phyloP scores from a whole-genome alignment of 2,113 vertebrate genomes.

The Gymnorhina tibicen region DNA sequence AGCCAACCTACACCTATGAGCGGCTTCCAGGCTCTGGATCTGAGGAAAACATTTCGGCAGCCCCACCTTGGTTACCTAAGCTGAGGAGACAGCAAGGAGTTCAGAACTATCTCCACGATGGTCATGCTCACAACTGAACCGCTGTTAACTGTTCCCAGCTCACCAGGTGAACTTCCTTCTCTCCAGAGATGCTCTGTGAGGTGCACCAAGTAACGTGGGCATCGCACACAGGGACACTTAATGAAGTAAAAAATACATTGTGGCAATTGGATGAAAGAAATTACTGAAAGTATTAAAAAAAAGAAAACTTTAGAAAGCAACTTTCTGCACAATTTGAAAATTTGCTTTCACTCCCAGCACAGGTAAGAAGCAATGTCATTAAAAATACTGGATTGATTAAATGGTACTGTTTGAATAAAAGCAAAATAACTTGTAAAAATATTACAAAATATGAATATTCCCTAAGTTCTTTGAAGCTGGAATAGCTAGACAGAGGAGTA shows the following conservation, averaged over 20 bases:
- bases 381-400: not conserved
- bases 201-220: accelerated
- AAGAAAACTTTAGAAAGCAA: not conserved
- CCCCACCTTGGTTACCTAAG: not conserved
- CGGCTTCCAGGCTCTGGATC: not conserved
- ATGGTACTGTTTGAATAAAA: not conserved
- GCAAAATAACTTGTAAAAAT: not conserved
- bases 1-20: not conserved
- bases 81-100: not conserved
- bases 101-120: not conserved
- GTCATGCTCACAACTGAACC: not conserved
- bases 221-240: not conserved
- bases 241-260: not conserved
- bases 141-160: not conserved
- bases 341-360: not conserved
- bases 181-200: accelerated
- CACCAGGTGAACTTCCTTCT: not conserved
- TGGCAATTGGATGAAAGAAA: not conserved
- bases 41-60: not conserved
- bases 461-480: not conserved
- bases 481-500: not conserved
- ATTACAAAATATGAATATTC: not conserved
- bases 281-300: not conserved
- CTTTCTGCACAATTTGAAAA: not conserved
- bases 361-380: not conserved